A percentile compares a stretch with the other conserved stretches of the same genome.
Evolutionary conservation across 2,888 invertebrate species (phyloP).

Genomic region (Sarcophaga carnaria): DNA sequence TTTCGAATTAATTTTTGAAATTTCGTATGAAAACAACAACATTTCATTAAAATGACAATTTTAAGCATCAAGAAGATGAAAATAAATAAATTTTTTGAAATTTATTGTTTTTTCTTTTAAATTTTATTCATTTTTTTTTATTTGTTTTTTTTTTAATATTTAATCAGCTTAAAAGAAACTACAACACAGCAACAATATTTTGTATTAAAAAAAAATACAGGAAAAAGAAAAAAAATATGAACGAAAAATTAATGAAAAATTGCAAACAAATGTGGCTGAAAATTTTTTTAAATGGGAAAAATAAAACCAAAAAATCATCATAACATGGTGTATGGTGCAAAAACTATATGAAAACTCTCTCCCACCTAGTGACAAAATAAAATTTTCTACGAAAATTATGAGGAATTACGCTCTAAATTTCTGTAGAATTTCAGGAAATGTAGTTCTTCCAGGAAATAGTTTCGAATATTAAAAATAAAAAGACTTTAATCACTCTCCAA

Average conservation of each 20-base stretch:
- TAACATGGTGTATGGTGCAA: neutral
- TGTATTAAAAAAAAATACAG: neutral
- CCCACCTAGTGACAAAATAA: slow-evolving; percentile 35
- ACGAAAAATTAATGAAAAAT: slow-evolving; percentile 32
- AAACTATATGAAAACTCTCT: slow-evolving; percentile 4
- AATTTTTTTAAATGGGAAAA: slow-evolving; percentile 9
- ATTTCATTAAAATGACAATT: slow-evolving; percentile 33
- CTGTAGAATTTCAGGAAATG: no score
- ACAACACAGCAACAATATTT: neutral
- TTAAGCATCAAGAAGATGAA: slow-evolving; percentile 19
- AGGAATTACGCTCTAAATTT: no score
- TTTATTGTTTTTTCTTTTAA: neutral
- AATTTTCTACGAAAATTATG: no score
- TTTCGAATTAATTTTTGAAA: slow-evolving; percentile 18
- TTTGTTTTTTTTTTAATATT: slow-evolving; percentile 6
- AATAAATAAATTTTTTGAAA: slow-evolving; percentile 21
- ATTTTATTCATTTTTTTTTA: neutral
- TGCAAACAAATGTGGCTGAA: slow-evolving; percentile 48
- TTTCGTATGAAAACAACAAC: slow-evolving; percentile 16
- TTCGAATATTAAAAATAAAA: no score
- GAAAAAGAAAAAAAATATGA: neutral
- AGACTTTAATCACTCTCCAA: no score
- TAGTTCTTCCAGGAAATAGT: no score
- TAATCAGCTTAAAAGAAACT: slow-evolving; percentile 43
- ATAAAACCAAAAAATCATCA: slow-evolving; percentile 7